Evolutionary conservation across 2,888 invertebrate genomes (phyloP).

Genomic region (Tuberolachnus salignus): DNA sequence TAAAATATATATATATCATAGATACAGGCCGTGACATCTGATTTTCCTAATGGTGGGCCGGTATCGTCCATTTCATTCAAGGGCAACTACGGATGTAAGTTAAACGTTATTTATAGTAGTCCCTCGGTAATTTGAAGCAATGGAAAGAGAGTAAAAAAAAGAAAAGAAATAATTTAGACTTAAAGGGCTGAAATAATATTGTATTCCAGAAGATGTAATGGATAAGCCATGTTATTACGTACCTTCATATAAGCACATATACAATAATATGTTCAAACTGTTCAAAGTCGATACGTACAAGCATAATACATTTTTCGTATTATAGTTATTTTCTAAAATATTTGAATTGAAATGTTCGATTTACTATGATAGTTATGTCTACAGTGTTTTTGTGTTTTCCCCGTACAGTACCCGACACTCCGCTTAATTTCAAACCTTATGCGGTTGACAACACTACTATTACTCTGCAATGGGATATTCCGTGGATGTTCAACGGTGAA

Average conservation of each 20-base stretch:
- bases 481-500: constrained; percentile 10
- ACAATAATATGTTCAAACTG: too few relatives aligned
- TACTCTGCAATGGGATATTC: not conserved
- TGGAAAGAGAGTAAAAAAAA: not conserved
- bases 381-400: not conserved
- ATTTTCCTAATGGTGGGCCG: constrained; percentile 14
- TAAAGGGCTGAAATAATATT: too few relatives aligned
- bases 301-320: too few relatives aligned
- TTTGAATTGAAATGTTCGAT: too few relatives aligned
- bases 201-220: too few relatives aligned
- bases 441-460: not conserved
- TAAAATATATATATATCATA: not conserved
- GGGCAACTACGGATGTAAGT: not conserved
- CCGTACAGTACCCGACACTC: constrained; percentile 4
- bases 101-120: not conserved
- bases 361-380: too few relatives aligned
- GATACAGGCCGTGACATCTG: not conserved
- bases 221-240: too few relatives aligned
- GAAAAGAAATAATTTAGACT: not conserved
- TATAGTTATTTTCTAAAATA: too few relatives aligned
- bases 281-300: too few relatives aligned
- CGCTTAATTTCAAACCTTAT: not conserved
- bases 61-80: not conserved
- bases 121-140: too few relatives aligned
- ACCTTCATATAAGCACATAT: too few relatives aligned